Evolutionary conservation across 2,888 invertebrate genomes (phyloP).

Genomic region (Ophioninae sp.): DNA sequence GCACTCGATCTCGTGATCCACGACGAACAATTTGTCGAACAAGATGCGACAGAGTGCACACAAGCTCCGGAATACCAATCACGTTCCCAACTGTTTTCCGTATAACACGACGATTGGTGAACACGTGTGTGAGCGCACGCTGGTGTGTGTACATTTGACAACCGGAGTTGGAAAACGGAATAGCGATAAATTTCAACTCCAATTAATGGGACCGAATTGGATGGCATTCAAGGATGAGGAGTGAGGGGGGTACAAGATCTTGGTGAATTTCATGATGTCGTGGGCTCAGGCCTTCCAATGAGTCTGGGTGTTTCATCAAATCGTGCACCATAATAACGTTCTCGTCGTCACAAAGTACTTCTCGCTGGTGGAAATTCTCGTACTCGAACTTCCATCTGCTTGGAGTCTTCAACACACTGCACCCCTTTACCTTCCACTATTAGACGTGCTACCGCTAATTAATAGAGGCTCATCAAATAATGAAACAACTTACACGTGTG

Average conservation of each 20-base stretch:
- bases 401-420: not conserved
- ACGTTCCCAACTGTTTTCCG: slow-evolving; percentile 72
- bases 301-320: slow-evolving; percentile 36
- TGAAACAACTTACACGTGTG: not conserved
- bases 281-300: slow-evolving; percentile 31
- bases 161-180: slow-evolving; percentile 17
- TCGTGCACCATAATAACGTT: slow-evolving; percentile 50
- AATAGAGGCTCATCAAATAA: not conserved
- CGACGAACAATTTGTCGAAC: slow-evolving; percentile 55
- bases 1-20: slow-evolving; percentile 48
- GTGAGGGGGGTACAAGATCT: slow-evolving; percentile 25
- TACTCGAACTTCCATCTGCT: not conserved
- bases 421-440: not conserved
- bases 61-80: slow-evolving; percentile 71
- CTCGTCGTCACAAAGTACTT: slow-evolving; percentile 54
- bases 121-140: slow-evolving; percentile 14
- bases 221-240: slow-evolving; percentile 18
- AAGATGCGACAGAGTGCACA: slow-evolving; percentile 37
- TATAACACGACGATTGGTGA: slow-evolving; percentile 32
- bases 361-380: slow-evolving; percentile 22
- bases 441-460: not conserved
- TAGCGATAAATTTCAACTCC: slow-evolving; percentile 60
- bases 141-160: not conserved
- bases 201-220: slow-evolving; percentile 57
- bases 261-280: slow-evolving; percentile 44